phyloP scores from a whole-genome alignment of 2,797 vertebrate genomes.

The Zenarchopterus dispar region DNA sequence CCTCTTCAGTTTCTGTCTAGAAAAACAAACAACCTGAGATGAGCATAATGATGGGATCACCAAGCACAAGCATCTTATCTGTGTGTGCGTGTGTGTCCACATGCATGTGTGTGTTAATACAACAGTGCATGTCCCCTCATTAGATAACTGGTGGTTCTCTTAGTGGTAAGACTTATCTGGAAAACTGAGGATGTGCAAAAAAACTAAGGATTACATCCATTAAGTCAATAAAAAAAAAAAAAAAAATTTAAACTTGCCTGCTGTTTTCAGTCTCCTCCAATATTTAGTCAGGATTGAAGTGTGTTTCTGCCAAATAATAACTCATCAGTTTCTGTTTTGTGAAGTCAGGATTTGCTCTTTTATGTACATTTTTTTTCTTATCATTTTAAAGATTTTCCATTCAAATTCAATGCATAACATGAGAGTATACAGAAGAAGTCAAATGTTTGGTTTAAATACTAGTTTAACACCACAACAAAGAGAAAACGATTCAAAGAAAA shows the following conservation, averaged over 20 bases:
- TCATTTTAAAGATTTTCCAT: too few species aligned
- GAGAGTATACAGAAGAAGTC: too few species aligned
- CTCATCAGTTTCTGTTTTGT: not conserved
- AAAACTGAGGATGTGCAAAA: conserved; percentile 54
- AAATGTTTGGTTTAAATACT: too few species aligned
- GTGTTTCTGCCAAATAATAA: conserved; percentile 5
- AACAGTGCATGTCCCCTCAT: conserved; percentile 73
- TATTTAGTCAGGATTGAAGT: conserved; percentile 14
- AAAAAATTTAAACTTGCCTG: conserved; percentile 40
- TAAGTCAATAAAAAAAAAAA: conserved; percentile 80
- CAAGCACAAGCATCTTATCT: conserved; percentile 74
- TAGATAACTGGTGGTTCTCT: conserved; percentile 57
- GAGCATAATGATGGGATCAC: conserved; percentile 45
- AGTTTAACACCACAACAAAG: too few species aligned
- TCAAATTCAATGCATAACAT: too few species aligned
- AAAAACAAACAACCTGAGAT: conserved; percentile 49
- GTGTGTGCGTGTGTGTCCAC: conserved; percentile 32
- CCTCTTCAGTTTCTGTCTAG: conserved; percentile 37
- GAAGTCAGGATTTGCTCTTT: conserved; percentile 1
- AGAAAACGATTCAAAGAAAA: too few species aligned
- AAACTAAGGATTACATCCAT: conserved; percentile 57
- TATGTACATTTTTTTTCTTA: too few species aligned
- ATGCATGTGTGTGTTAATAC: conserved; percentile 45
- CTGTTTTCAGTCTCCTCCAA: conserved; percentile 11
- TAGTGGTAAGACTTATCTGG: conserved; percentile 52